Base-by-base conservation (phyloP, 2,113 vertebrate genomes). In the Penelope pileata region DNA sequence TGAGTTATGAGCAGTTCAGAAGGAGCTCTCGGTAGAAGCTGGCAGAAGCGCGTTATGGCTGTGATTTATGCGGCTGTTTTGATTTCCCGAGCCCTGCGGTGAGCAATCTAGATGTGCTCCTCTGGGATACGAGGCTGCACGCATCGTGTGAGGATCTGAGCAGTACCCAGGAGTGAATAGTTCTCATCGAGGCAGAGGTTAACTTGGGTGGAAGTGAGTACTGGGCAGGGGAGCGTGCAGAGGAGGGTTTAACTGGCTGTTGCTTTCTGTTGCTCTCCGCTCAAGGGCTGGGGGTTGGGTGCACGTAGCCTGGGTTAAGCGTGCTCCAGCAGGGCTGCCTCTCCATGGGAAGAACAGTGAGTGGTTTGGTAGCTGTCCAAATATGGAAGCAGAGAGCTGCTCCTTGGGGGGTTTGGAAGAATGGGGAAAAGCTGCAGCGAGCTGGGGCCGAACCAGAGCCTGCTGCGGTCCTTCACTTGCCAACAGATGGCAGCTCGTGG, bases 401-500 rank as follows among this genome's bases (percentile, higher is more conserved):
- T 60, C 12, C 32, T 38, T 70, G 74, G 10, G 27, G 50, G 59
- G 4, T 67, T 73, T 84, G 72, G 64, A 53, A 62, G 51, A 3
- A 47, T 0, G 1, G 51, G 43, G 27, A 75, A 43, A 36, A 63
- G 70, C 18, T 34, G 6, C 26, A 38, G 64, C 8, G 9, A 0
- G 1, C 21, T 1, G 9, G 83, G 64, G 29, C 45, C 13, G 30
- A 66, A 63, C 43, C 2, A 5, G 12, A 2, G 0, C 11, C 2
- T 2, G 27, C 36, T 0, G 7, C 21, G 40, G 11, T 47, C 51
- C 26, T 34, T 63, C 59, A 23, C 18, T 30, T 58, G 30, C 85
- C 89, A 34, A 86, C 60, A 95, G 89, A 29, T 93, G 91, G 94
- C 95, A 96, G 95, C 86, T 96, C 1, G 1, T 64, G 24, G 85